Percentiles rank a stretch among this genome's conserved stretches.
These are phyloP conservation scores for Carassius auratus DNA, from an alignment of 2,113 vertebrate species.

Conservation along the genomic window DNA sequence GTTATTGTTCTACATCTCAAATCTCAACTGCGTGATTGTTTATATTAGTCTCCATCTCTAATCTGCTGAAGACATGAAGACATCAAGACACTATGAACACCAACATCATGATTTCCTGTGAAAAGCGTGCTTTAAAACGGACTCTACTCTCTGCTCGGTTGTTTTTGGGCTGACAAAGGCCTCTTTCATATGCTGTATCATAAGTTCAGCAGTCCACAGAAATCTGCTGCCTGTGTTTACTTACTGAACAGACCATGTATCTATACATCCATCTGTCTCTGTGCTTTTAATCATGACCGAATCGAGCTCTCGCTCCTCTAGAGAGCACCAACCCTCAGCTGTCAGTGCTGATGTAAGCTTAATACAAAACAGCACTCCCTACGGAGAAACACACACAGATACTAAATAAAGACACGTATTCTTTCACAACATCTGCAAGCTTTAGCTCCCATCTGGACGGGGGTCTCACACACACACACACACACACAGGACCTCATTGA, in stretches of 20 bases:
- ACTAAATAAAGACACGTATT: background rate
- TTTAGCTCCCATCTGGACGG: conserved; percentile 29
- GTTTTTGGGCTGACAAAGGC: conserved; percentile 25
- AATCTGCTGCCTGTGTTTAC: conserved; percentile 2
- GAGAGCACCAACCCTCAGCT: background rate
- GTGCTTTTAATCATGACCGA: background rate
- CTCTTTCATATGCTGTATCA: conserved; percentile 32
- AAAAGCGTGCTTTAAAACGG: background rate
- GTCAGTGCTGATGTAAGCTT: background rate
- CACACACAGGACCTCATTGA: background rate
- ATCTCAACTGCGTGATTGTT: too few relatives aligned
- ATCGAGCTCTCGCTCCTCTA: background rate
- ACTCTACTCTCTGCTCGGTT: background rate
- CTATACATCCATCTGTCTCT: background rate
- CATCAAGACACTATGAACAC: background rate
- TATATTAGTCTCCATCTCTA: background rate
- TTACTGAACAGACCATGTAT: conserved; percentile 1
- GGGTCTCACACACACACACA: background rate
- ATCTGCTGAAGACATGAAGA: too few relatives aligned
- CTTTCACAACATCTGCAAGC: conserved; percentile 12
- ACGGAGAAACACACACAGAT: background rate
- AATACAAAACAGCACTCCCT: conserved; percentile 11
- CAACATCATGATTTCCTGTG: background rate
- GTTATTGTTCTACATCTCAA: too few relatives aligned
- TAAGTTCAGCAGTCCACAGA: background rate